These are phyloP conservation scores for Caenorhabditis afra DNA, from an alignment of 2,888 invertebrate species.

Conservation along the genomic window DNA sequence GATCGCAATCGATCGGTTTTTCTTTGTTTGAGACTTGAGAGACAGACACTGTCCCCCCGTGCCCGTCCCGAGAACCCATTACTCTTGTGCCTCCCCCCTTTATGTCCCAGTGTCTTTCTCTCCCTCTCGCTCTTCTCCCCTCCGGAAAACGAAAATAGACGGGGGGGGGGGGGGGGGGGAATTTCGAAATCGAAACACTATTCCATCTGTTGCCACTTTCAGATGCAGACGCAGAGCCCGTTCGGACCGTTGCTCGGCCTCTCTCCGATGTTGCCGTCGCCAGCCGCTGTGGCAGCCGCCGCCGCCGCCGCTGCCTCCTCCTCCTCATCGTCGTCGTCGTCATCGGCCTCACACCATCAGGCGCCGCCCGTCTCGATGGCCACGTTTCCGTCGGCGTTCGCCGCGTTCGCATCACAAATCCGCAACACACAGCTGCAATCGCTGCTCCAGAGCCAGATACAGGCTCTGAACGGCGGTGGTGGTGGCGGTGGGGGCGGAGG, in stretches of 20 bases:
- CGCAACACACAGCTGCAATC: constrained; percentile 62
- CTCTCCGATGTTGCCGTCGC: constrained; percentile 25
- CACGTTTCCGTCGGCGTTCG: constrained; percentile 67
- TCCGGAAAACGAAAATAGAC: no score
- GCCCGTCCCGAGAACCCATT: no score
- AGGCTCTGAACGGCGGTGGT: constrained; percentile 46
- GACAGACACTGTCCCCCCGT: no score
- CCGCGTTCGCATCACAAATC: constrained; percentile 66
- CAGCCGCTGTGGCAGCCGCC: constrained; percentile 23
- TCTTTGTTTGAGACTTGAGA: constrained; percentile 45
- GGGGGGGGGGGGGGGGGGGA: no score
- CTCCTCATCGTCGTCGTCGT: no score
- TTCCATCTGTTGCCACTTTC: no score
- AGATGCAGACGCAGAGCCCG: constrained; percentile 54
- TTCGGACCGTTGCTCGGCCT: constrained; percentile 50
- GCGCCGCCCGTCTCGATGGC: constrained; percentile 39
- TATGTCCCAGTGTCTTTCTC: no score
- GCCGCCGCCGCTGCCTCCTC: constrained; percentile 13
- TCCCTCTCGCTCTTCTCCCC: neutral
- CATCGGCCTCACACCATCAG: no score
- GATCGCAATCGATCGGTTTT: constrained; percentile 34
- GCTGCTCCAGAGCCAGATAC: constrained; percentile 64
- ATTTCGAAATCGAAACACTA: no score
- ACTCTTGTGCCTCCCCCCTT: constrained; percentile 7
- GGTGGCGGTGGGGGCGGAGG: constrained; percentile 22